Evolutionary conservation across 2,797 vertebrate species (phyloP).

Genomic region (Lophura swinhoii): DNA sequence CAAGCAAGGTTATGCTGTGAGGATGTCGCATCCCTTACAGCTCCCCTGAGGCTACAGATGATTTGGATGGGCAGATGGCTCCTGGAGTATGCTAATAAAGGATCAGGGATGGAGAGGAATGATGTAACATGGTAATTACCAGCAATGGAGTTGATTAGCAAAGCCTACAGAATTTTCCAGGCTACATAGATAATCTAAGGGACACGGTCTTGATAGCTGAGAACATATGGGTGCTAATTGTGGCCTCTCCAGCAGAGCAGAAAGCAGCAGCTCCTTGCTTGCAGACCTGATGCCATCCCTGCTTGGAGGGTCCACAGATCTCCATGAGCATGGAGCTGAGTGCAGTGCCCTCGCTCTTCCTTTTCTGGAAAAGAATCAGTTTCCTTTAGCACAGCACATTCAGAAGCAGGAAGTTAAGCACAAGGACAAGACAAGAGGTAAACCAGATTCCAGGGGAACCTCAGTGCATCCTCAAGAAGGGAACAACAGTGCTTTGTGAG

Average conservation of each 20-base stretch:
- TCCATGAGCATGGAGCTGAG: not conserved
- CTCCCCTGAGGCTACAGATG: not conserved
- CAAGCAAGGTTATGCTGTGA: not conserved
- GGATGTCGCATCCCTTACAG: not conserved
- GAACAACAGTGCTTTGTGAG: not conserved
- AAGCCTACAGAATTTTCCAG: not conserved
- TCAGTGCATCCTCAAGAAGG: not conserved
- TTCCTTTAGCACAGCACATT: not conserved
- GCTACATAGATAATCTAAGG: not conserved
- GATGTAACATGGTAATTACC: not conserved
- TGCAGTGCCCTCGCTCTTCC: not conserved
- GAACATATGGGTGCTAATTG: not conserved
- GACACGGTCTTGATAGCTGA: not conserved
- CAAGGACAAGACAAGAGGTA: not conserved
- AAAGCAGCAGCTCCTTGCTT: not conserved
- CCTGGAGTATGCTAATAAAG: not conserved
- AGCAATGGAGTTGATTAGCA: not conserved
- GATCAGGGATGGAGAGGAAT: not conserved
- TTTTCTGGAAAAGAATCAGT: not conserved
- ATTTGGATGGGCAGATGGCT: conserved; percentile 29
- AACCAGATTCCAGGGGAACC: not conserved
- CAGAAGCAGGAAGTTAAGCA: not conserved
- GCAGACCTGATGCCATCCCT: not conserved
- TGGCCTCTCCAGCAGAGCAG: not conserved
- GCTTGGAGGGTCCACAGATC: not conserved